Conservation (phyloP, 92 coral and sea anemone species). For the Heliopora coerulea region DNA sequence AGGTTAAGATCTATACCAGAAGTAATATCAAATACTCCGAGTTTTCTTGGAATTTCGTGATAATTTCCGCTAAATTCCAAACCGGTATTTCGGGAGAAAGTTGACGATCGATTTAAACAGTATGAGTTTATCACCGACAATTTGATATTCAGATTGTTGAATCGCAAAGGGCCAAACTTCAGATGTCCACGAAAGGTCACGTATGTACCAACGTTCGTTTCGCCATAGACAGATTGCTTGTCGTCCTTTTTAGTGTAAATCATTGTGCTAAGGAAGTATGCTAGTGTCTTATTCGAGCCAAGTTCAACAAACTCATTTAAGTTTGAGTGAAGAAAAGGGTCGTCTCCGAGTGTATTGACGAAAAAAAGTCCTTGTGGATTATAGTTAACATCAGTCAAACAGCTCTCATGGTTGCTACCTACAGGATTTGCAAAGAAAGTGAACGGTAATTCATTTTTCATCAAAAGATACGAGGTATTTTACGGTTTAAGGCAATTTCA, state of each 20-base stretch:
- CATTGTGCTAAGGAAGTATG: constrained; percentile 5
- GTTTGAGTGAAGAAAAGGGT: constrained; percentile 9
- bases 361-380: constrained; percentile 21
- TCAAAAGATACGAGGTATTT: too few relatives aligned
- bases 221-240: background rate
- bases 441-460: too few relatives aligned
- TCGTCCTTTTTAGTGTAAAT: background rate
- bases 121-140: background rate
- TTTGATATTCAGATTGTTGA: background rate
- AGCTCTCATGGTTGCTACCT: background rate
- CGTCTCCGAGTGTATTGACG: background rate
- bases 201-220: background rate
- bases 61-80: background rate
- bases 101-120: background rate
- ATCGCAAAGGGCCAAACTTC: constrained; percentile 8
- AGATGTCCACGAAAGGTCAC: background rate
- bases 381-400: background rate
- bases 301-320: background rate
- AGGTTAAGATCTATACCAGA: background rate
- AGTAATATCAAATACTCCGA: constrained; percentile 25
- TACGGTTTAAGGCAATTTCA: too few relatives aligned
- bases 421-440: too few relatives aligned
- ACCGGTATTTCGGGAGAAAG: background rate
- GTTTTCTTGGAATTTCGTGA: background rate
- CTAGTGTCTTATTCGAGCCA: background rate